A percentile compares a stretch with the other conserved stretches of the same genome.
phyloP scores from a whole-genome alignment of 92 coral and sea anemone genomes.

The Epizoanthus scotinus region DNA sequence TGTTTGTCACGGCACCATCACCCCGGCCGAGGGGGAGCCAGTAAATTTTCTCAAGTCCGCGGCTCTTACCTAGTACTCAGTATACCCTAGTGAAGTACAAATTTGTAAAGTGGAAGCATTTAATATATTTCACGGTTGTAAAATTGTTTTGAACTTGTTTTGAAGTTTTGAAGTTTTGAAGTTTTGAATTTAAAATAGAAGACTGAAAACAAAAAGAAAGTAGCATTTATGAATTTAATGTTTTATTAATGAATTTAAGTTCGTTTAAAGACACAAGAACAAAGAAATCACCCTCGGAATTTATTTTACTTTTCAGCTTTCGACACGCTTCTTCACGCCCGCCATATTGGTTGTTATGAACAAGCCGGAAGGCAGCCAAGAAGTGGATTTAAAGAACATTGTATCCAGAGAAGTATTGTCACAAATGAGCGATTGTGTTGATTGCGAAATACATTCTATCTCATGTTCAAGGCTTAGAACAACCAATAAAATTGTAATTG shows the following conservation, averaged over 20 bases:
- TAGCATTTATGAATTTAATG: neutral
- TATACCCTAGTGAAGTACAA: conserved; percentile 13
- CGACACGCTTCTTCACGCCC: no score
- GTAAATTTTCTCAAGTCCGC: conserved; percentile 2
- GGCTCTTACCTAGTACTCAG: neutral
- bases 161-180: no score
- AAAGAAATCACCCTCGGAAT: neutral
- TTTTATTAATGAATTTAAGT: neutral
- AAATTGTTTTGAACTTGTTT: conserved; percentile 19
- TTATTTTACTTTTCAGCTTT: neutral
- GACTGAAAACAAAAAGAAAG: conserved; percentile 19
- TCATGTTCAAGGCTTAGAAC: neutral
- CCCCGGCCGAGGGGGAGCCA: neutral
- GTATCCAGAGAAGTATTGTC: conserved; percentile 15
- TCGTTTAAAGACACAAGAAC: neutral
- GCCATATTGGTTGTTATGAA: neutral
- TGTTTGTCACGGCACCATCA: neutral
- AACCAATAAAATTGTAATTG: conserved; percentile 1
- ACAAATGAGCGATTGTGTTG: conserved; percentile 15
- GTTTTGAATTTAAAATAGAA: neutral
- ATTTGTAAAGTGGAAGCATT: conserved; percentile 18
- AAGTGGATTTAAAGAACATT: neutral
- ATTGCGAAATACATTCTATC: neutral
- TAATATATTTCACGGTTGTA: conserved; percentile 11
- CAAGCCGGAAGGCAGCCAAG: neutral